phyloP scores from a whole-genome alignment of 2,113 vertebrate genomes.

The Myotis davidii region DNA sequence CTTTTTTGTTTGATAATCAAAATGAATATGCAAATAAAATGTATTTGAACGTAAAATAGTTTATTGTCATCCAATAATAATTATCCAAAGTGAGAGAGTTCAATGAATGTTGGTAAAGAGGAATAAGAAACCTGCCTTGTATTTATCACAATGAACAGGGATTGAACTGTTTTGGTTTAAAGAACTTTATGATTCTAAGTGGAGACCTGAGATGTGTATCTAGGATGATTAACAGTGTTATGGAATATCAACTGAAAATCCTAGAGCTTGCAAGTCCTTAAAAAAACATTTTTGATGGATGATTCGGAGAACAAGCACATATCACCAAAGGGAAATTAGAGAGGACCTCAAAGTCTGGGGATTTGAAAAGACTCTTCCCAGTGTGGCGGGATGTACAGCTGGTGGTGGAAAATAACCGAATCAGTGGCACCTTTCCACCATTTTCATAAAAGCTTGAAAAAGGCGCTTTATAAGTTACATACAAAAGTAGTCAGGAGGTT shows the following conservation, averaged over 20 bases:
- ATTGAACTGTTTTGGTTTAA: neutral
- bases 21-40: neutral
- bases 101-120: neutral
- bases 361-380: neutral
- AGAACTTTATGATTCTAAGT: neutral
- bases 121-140: neutral
- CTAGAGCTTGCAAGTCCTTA: neutral
- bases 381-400: neutral
- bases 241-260: neutral
- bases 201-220: neutral
- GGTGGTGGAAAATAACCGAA: neutral
- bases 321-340: neutral
- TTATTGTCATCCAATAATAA: neutral
- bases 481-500: neutral
- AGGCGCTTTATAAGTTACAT: neutral
- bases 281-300: neutral
- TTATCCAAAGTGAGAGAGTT: neutral
- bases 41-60: neutral
- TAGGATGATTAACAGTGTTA: neutral
- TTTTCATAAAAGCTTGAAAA: neutral
- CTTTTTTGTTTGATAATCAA: neutral
- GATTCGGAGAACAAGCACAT: neutral
- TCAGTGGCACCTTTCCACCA: neutral
- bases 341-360: neutral
- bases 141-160: neutral